These are phyloP conservation scores for Coreius guichenoti DNA, from an alignment of 2,797 vertebrate genomes.

Conservation along the genomic window DNA sequence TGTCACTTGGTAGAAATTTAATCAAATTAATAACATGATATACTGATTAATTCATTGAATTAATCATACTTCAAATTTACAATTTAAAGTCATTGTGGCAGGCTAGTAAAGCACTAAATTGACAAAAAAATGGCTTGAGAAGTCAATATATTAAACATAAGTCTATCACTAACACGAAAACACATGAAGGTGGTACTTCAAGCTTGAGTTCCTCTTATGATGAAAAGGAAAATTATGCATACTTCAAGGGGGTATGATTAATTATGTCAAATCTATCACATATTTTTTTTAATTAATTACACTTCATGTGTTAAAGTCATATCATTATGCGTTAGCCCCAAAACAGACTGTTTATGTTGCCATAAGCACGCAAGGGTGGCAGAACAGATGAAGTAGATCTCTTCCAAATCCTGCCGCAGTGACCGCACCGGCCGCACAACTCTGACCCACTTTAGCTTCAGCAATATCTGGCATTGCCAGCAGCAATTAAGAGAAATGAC, in stretches of 20 bases:
- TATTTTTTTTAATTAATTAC: not conserved
- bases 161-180: not conserved
- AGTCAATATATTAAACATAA: not conserved
- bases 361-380: not conserved
- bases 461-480: constrained; percentile 77
- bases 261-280: not conserved
- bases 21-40: not conserved
- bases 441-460: constrained; percentile 76
- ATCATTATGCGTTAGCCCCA: no score
- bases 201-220: not conserved
- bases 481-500: constrained; percentile 82
- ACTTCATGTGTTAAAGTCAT: not conserved
- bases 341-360: not conserved
- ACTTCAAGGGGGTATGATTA: not conserved
- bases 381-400: constrained; percentile 8
- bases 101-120: not conserved
- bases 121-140: not conserved
- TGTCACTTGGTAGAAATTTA: not conserved
- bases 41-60: not conserved
- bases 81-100: not conserved
- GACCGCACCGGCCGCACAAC: constrained; percentile 64
- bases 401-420: constrained; percentile 1
- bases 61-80: not conserved
- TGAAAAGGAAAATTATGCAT: not conserved
- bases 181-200: not conserved